Evolutionary conservation across 2,797 vertebrate species (phyloP).

Genomic region (Neosilurus mollespiculum): DNA sequence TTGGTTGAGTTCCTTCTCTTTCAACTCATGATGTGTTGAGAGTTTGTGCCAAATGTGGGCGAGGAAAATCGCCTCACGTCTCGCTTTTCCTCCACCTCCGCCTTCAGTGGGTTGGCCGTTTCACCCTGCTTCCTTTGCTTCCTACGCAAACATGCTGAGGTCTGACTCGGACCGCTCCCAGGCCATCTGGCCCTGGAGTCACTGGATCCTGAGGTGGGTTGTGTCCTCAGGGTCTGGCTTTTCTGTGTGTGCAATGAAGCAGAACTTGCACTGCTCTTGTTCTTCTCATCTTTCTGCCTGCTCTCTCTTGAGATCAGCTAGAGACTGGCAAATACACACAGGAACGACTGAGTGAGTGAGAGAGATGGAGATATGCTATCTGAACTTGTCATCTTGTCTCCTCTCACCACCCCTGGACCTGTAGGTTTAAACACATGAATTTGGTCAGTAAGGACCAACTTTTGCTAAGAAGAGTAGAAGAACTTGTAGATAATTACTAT

Average conservation of each 20-base stretch:
- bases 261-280: constrained; percentile 34
- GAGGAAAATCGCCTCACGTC: constrained; percentile 17
- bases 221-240: constrained; percentile 37
- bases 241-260: constrained; percentile 48
- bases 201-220: constrained; percentile 50
- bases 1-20: constrained; percentile 40
- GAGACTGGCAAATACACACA: constrained; percentile 32
- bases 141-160: constrained; percentile 31
- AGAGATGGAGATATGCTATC: constrained; percentile 51
- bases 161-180: constrained; percentile 40
- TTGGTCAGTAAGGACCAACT: constrained; percentile 8
- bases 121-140: constrained; percentile 42
- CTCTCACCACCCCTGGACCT: constrained; percentile 32
- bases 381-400: constrained; percentile 56
- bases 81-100: constrained; percentile 50
- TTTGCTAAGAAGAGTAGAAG: background rate
- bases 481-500: background rate
- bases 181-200: constrained; percentile 53
- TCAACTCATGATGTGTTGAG: constrained; percentile 40
- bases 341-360: constrained; percentile 27
- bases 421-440: constrained; percentile 34
- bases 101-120: constrained; percentile 61
- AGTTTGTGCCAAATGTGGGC: constrained; percentile 41
- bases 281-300: constrained; percentile 44
- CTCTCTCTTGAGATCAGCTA: constrained; percentile 48